Evolutionary conservation across 2,888 invertebrate genomes (phyloP), one percentile per base, ranked within the genome.

Genomic region (Linnaemya tessellans): DNA sequence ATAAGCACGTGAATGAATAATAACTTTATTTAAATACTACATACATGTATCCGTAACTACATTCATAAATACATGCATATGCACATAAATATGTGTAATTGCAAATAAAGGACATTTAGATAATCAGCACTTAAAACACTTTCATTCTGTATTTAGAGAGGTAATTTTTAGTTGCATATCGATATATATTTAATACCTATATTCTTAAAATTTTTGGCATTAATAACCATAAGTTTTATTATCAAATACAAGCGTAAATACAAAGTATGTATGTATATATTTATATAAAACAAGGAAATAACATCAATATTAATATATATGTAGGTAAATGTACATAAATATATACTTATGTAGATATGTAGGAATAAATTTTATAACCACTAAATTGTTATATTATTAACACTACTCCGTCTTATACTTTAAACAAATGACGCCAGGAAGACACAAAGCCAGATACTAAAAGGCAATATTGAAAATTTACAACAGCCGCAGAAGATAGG

Each of bases 391-490:
- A 49, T 49, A 41, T 68, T 67, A 51, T 65, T 77, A 71, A 71
- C 65, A 56, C 62, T 74, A 70, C 82, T 82, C 84, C 84, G 85
- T 79, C 79, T 80, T 82, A 65, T 60, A 75, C 54, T 85, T 82
- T 85, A 85, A 85, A 85, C 82, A 85, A 85, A 85, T 82, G 85
- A 85, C 79, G 84, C 84, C 84, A 86, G 80, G 84, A 86, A 86
- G 84, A 84, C 83, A 80, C 80, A 84, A 86, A 86, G 84, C 20
- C 70, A 81, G 81, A 70, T 86, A 84, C 81, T 84, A 80, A 86
- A 84, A 79, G 75, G 79, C 75, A 78, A 75, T 81, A 84, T 81
- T 84, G 75, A 77, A 85, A 85, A 85, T 70, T 85, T 82, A 82
- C 65, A 80, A 51, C 58, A 71, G 74, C 56, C 64, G 60, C 82